These are phyloP conservation scores for Acheta domesticus DNA, from an alignment of 2,888 invertebrate species.

Conservation along the genomic window DNA sequence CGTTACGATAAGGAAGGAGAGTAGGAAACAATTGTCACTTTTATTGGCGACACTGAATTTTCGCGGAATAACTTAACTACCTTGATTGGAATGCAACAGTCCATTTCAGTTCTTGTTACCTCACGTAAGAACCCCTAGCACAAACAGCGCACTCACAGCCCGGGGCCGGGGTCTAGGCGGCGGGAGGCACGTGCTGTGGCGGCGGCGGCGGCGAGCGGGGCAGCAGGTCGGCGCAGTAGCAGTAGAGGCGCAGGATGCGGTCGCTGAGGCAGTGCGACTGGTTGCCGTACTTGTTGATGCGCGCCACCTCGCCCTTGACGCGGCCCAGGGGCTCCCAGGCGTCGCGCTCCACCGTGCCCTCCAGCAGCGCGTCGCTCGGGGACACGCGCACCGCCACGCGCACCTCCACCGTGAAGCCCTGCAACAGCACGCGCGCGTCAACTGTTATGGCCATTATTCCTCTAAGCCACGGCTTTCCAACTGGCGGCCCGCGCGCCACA, in stretches of 20 bases:
- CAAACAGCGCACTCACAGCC: too few species aligned
- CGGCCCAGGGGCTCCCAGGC: conserved; percentile 20
- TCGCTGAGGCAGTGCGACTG: conserved; percentile 29
- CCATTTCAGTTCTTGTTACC: too few species aligned
- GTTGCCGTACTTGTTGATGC: conserved; percentile 28
- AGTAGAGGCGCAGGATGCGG: conserved; percentile 27
- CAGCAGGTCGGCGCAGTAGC: conserved; percentile 30
- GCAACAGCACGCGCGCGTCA: background rate
- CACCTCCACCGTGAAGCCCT: conserved; percentile 23
- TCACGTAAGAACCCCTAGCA: too few species aligned
- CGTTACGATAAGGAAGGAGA: too few species aligned
- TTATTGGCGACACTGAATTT: too few species aligned
- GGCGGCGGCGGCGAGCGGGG: background rate
- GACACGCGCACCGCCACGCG: conserved; percentile 25
- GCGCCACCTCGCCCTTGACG: conserved; percentile 24
- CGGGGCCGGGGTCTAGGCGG: background rate
- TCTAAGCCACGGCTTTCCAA: too few species aligned
- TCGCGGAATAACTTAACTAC: too few species aligned
- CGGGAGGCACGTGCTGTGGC: background rate
- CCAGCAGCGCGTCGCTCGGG: conserved; percentile 25
- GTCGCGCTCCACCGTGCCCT: conserved; percentile 28
- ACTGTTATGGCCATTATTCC: background rate
- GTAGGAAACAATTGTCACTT: too few species aligned
- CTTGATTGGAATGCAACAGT: too few species aligned
- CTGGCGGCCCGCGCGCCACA: too few species aligned